A percentile compares a stretch with the other conserved stretches of the same genome.
These are phyloP conservation scores for Polymixis lichenea DNA, from an alignment of 2,888 invertebrate species.

Conservation along the genomic window DNA sequence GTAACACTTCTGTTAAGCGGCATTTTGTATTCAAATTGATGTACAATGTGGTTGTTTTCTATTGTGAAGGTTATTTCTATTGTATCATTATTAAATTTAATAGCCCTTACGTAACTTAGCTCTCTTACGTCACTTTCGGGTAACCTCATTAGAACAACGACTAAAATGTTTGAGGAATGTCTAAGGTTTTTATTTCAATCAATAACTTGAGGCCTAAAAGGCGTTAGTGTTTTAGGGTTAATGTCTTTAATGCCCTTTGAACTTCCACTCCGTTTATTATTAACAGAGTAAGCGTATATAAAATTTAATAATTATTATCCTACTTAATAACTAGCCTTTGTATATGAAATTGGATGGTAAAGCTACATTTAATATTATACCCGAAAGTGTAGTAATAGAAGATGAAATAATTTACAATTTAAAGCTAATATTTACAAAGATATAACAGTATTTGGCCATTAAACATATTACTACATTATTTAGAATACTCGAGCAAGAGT, in stretches of 20 bases:
- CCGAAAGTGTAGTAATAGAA: conserved; percentile 41
- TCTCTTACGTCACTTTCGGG: conserved; percentile 54
- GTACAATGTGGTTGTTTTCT: conserved; percentile 61
- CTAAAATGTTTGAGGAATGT: conserved; percentile 5
- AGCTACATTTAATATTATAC: conserved; percentile 12
- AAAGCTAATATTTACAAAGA: conserved; percentile 65
- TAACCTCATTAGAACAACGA: conserved; percentile 35
- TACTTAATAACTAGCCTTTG: conserved; percentile 5
- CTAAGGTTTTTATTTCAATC: conserved; percentile 21
- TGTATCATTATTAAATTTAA: conserved; percentile 59
- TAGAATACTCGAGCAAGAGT: conserved; percentile 55
- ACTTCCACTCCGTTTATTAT: conserved; percentile 10
- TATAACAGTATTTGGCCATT: conserved; percentile 67
- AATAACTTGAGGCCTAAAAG: conserved; percentile 7
- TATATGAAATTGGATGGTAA: conserved; percentile 8
- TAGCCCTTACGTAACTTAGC: conserved; percentile 52
- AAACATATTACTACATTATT: conserved; percentile 63
- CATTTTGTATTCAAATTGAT: conserved; percentile 66
- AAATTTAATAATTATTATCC: conserved; percentile 16
- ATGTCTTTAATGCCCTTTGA: conserved; percentile 1
- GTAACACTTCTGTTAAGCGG: conserved; percentile 42
- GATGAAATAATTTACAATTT: conserved; percentile 45
- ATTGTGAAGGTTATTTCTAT: conserved; percentile 61
- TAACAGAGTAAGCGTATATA: neutral
- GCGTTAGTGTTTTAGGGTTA: neutral